Percentiles rank a stretch among this genome's conserved stretches.
phyloP scores from a whole-genome alignment of 2,888 invertebrate species.

The Invenusta paracnida region DNA sequence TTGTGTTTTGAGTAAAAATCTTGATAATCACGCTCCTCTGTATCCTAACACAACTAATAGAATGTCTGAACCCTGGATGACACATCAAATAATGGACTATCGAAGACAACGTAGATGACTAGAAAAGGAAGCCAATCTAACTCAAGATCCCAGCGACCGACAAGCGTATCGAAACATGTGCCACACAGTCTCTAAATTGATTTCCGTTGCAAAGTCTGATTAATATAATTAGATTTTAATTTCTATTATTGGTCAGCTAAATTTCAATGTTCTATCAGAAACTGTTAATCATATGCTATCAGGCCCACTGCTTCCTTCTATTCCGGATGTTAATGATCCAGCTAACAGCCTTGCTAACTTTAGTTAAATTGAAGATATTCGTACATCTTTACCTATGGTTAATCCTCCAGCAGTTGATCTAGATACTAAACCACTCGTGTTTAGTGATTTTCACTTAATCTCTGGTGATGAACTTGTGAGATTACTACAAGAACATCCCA shows the following conservation, averaged over 20 bases:
- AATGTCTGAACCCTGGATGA: conserved; percentile 15
- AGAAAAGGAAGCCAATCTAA: conserved; percentile 9
- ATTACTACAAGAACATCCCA: conserved; percentile 11
- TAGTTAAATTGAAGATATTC: conserved; percentile 8
- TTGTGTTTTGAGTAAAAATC: conserved; percentile 5
- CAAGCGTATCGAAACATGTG: not conserved
- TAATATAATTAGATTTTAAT: not conserved
- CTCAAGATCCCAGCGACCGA: conserved; percentile 6
- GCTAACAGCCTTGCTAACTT: conserved; percentile 10
- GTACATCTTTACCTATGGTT: conserved; percentile 2
- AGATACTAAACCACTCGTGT: not conserved
- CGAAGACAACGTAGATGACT: conserved; percentile 16
- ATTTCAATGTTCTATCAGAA: conserved; percentile 16
- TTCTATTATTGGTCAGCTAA: not conserved
- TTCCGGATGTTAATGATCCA: conserved; percentile 2
- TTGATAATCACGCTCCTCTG: conserved; percentile 5
- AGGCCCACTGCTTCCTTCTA: not conserved
- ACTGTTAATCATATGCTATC: conserved; percentile 18
- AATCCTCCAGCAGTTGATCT: not conserved
- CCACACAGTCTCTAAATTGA: conserved; percentile 3
- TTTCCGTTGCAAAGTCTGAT: not conserved
- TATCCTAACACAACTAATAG: conserved; percentile 15
- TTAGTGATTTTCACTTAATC: conserved; percentile 1
- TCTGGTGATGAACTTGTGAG: not conserved
- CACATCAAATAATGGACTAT: conserved; percentile 17